Conservation (phyloP, 2,113 vertebrate species). For the Saguinus imperator region DNA sequence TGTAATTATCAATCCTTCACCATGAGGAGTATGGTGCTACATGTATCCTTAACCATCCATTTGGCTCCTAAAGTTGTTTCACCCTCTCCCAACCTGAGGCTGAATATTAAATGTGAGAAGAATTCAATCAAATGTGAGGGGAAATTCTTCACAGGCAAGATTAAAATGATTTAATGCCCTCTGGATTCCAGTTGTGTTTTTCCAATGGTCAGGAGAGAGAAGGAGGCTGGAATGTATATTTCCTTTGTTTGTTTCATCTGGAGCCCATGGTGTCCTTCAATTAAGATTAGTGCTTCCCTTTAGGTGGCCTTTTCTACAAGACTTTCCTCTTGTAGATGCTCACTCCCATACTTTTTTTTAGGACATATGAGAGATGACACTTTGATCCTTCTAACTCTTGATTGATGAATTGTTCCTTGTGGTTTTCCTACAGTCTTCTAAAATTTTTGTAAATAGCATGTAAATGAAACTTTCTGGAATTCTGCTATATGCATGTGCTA, state of each 20-base stretch:
- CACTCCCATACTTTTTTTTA: neutral
- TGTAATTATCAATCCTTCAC: neutral
- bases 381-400: neutral
- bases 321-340: neutral
- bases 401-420: neutral
- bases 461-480: neutral
- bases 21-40: neutral
- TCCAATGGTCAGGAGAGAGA: neutral
- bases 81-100: neutral
- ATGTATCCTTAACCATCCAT: neutral
- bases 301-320: neutral
- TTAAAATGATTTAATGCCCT: neutral
- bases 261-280: neutral
- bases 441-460: neutral
- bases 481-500: neutral
- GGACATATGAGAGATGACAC: accelerated
- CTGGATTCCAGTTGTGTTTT: neutral
- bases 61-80: neutral
- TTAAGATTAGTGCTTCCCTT: neutral
- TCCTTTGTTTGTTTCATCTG: neutral
- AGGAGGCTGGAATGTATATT: neutral
- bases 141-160: neutral
- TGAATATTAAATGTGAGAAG: neutral
- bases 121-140: neutral
- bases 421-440: neutral